Evolutionary conservation across 2,888 invertebrate species (phyloP), one percentile per base, ranked within the genome.

Genomic region (Nemotelus nigrinus): DNA sequence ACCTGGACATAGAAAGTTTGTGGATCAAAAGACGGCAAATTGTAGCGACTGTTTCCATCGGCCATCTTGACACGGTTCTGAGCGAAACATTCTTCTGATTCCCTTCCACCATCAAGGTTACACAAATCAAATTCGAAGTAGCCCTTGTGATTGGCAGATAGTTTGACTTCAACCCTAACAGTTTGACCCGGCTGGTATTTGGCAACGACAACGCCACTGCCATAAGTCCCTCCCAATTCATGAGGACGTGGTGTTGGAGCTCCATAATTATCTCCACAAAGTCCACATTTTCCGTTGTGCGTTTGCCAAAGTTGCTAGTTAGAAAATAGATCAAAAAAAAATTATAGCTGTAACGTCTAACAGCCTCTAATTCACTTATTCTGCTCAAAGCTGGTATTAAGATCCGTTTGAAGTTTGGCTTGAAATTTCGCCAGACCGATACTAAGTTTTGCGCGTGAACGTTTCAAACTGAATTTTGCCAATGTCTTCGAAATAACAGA

Each of bases 231-330:
- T 3, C 89, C 89, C 72, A 89, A 84, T 81, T 91, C 90, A 81
- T 90, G 88, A 6, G 85, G 83, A 64, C 90, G 85, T 0, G 91
- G 91, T 53, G 81, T 83, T 0, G 84, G 76, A 2, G 83, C 44
- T 2, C 84, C 83, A 79, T 86, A 90, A 79, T 87, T 83, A 82
- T 91, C 90, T 1, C 91, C 90, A 80, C 90, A 91, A 0, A 87
- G 81, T 0, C 91, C 91, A 81, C 91, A 91, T 76, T 85, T 85
- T 2, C 89, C 90, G 2, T 82, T 83, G 79, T 88, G 84, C 41
- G 81, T 78, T 2, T 82, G 48, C 83, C 88, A 88, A 25, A 25
- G 25, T 25, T 25, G 25, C 25, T 25, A 25, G 25, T 25, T 25
- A 25, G 25, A 25, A 25, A 25, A 25, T 25, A 25, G 0, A 25